Base-by-base conservation (phyloP, 2,888 invertebrate genomes). In the Synergus itoensis region DNA sequence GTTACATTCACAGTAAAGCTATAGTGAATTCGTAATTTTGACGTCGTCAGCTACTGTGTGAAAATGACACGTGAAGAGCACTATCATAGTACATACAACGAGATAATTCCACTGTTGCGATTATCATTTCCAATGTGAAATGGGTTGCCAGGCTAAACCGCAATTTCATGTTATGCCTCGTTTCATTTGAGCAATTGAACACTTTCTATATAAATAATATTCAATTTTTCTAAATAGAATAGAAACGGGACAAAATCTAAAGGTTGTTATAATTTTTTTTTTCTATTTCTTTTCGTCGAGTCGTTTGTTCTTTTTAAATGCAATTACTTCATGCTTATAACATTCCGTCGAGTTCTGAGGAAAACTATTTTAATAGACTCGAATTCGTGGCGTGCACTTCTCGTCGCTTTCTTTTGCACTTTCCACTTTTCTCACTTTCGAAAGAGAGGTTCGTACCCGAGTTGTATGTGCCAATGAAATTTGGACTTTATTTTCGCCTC, bases 271-370 rank as follows among this genome's bases (percentile, higher is more conserved):
- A 53, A 21, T 21, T 53, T 16, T 48, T 9, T 41, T 41, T 41
- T n/a, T 1, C n/a, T 53, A 53, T n/a, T 8, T n/a, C 57, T 77
- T 77, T 45, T 76, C 45, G 60, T 67, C 67, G 80, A 81, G 76
- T 73, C 77, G 81, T 83, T 79, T 80, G 77, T 78, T 81, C 79
- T 40, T 67, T 64, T 79, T 67, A 80, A 80, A 81, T 82, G 83
- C 82, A 85, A 85, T 86, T 84, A 85, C 84, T 85, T 84, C 81
- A 81, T 81, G 84, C 83, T 85, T 84, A 83, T 81, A 84, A 85
- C 83, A 83, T 81, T 76, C 77, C 77, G 63, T 80, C 76, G 65
- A 81, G 75, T 76, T 76, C 63, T 73, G 76, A 75, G 80, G 77
- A 11, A 76, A 81, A 81, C 80, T 80, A 81, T 81, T 81, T 78